Percentiles rank a stretch among this genome's conserved stretches.
phyloP scores from a whole-genome alignment of 2,113 vertebrate genomes.

The Protobothrops mucrosquamatus region DNA sequence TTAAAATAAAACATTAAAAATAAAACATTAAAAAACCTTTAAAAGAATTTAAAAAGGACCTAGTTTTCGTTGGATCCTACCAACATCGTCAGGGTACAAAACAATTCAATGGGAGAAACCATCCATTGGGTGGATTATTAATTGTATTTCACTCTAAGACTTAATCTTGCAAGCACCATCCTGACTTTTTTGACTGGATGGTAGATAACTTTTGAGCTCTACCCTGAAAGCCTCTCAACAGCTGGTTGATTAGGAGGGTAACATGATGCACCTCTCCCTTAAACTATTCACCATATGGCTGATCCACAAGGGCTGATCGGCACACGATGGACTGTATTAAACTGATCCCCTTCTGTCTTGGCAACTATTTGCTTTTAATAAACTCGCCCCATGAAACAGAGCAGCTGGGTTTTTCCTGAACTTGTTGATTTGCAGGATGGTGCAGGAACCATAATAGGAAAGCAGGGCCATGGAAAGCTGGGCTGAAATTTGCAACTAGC shows the following conservation, averaged over 20 bases:
- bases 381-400: neutral
- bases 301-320: too few species aligned
- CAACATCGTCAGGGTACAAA: too few species aligned
- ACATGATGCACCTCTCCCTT: neutral
- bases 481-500: neutral
- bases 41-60: too few species aligned
- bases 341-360: neutral
- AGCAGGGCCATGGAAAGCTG: neutral
- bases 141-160: neutral
- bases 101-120: too few species aligned
- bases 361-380: neutral
- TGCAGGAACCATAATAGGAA: neutral
- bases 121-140: too few species aligned
- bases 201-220: neutral
- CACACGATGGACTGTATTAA: neutral
- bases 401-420: neutral
- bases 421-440: neutral
- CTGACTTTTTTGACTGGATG: neutral
- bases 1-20: too few species aligned
- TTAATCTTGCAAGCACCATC: neutral
- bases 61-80: too few species aligned
- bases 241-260: neutral
- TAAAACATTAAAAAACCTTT: too few species aligned
- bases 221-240: neutral
- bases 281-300: neutral